Evolutionary conservation across 1,140 invertebrate species (phyloP).

Genomic region (Drosophila mauritiana): DNA sequence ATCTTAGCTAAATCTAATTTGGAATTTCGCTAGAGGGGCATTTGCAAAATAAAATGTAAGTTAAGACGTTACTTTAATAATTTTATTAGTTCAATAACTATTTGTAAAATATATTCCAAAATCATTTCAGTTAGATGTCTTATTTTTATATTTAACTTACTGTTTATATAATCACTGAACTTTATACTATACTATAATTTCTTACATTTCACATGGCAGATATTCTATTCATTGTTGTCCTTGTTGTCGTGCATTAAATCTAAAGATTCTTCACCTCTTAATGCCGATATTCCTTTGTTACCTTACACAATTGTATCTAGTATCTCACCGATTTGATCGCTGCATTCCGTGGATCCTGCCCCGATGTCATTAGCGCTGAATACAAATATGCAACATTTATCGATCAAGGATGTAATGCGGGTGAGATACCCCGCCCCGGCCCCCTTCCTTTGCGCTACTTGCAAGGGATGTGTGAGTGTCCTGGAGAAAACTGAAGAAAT

Average conservation of each 20-base stretch:
- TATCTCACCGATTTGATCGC: slow-evolving; percentile 17
- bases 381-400: slow-evolving; percentile 71
- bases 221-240: not conserved
- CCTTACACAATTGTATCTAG: slow-evolving; percentile 2
- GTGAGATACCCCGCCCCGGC: slow-evolving; percentile 46
- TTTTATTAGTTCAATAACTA: too few species aligned
- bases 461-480: slow-evolving; percentile 22
- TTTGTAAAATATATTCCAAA: too few species aligned
- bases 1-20: slow-evolving; percentile 23
- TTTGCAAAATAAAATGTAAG: not conserved
- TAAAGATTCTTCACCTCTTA: not conserved
- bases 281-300: slow-evolving; percentile 5
- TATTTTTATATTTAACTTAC: too few species aligned
- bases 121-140: too few species aligned
- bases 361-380: slow-evolving; percentile 64
- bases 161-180: too few species aligned
- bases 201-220: not conserved
- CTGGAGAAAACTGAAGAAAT: slow-evolving; percentile 54
- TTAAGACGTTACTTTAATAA: too few species aligned
- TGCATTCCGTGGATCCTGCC: slow-evolving; percentile 10
- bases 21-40: not conserved
- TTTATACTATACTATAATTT: not conserved
- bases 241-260: not conserved
- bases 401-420: slow-evolving; percentile 52
- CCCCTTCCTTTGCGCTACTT: slow-evolving; percentile 6